A percentile compares a stretch with the other conserved stretches of the same genome.
phyloP scores from a whole-genome alignment of 2,113 vertebrate species.

The Spilogale gracilis region DNA sequence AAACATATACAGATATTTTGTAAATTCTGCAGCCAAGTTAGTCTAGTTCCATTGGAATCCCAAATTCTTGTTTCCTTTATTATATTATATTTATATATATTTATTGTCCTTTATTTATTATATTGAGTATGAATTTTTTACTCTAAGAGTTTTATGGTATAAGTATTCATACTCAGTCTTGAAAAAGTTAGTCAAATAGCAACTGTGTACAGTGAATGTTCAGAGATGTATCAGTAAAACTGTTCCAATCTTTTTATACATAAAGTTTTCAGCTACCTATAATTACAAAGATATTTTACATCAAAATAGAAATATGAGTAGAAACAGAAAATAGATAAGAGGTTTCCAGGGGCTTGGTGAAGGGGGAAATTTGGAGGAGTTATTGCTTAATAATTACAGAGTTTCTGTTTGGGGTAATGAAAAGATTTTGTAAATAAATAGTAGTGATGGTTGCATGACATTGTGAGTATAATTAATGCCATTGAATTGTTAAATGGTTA shows the following conservation, averaged over 20 bases:
- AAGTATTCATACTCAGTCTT: background rate
- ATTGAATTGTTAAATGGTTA: background rate
- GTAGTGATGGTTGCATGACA: background rate
- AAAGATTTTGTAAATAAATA: slow-evolving; percentile 45
- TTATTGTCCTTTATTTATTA: slow-evolving; percentile 1
- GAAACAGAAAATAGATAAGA: background rate
- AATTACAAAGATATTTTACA: background rate
- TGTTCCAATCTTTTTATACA: background rate
- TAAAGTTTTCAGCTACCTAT: background rate
- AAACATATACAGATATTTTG: background rate
- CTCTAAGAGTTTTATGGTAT: background rate
- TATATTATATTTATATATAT: background rate
- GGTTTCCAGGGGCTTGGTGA: background rate
- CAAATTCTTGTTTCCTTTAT: background rate
- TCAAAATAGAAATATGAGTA: background rate
- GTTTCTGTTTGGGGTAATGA: background rate
- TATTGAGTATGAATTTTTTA: background rate
- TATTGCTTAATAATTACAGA: background rate
- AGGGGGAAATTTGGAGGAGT: background rate
- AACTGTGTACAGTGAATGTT: background rate
- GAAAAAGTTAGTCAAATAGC: background rate
- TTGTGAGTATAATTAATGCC: background rate
- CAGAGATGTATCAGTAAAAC: background rate
- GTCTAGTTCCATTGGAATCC: background rate
- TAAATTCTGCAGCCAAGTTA: background rate